Evolutionary conservation across 2,797 vertebrate genomes (phyloP).

Genomic region (Phrynocephalus forsythii): DNA sequence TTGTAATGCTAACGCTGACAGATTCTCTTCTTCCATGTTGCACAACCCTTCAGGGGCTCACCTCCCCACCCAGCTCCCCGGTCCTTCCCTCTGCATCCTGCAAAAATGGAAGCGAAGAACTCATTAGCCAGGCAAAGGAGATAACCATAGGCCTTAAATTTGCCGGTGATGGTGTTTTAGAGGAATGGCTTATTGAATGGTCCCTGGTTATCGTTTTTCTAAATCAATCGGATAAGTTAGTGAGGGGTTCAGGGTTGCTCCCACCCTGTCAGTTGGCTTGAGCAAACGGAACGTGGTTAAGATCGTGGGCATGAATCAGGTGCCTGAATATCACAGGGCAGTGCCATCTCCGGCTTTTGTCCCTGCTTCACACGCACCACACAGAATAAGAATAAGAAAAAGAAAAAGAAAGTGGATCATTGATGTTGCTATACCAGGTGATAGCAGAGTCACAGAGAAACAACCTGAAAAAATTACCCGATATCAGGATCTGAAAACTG

Average conservation of each 20-base stretch:
- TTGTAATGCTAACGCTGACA: neutral
- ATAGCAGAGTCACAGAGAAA: too few relatives aligned
- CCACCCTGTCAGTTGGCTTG: neutral
- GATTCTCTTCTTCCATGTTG: neutral
- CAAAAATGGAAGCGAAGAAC: slow-evolving; percentile 44
- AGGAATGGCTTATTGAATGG: slow-evolving; percentile 58
- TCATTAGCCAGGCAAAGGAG: slow-evolving; percentile 62
- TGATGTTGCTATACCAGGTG: too few relatives aligned
- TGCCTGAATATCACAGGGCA: too few relatives aligned
- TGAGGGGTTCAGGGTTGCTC: fast-evolving
- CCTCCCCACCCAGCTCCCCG: fast-evolving
- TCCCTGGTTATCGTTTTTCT: slow-evolving; percentile 33
- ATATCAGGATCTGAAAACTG: too few relatives aligned
- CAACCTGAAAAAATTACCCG: too few relatives aligned
- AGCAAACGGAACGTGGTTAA: too few relatives aligned
- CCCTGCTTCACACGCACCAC: too few relatives aligned
- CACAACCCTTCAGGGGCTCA: neutral
- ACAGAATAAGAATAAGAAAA: too few relatives aligned
- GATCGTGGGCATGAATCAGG: too few relatives aligned
- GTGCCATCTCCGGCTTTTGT: too few relatives aligned
- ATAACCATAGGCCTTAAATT: slow-evolving; percentile 63
- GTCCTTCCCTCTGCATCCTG: neutral
- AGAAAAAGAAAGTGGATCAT: too few relatives aligned
- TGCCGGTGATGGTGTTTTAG: slow-evolving; percentile 48
- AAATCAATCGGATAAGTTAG: slow-evolving; percentile 32